Percentiles rank a stretch among this genome's conserved stretches.
These are phyloP conservation scores for Thecophora atra DNA, from an alignment of 2,888 invertebrate genomes.

Conservation along the genomic window DNA sequence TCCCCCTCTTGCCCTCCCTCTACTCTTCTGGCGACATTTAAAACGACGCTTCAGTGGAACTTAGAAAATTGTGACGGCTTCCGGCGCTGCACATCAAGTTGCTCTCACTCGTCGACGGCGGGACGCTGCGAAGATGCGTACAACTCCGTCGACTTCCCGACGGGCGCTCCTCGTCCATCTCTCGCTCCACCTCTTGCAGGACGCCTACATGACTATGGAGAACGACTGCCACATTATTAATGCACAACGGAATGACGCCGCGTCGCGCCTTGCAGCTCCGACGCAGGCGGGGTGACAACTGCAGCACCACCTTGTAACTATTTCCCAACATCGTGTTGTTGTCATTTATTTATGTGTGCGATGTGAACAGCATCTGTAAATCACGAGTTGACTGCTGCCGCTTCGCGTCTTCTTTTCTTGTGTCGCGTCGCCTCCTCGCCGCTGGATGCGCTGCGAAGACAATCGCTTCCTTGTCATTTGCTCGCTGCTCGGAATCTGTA, in stretches of 20 bases:
- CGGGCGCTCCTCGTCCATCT: no score
- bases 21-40: neutral
- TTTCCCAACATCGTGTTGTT: conserved; percentile 25
- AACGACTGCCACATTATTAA: conserved; percentile 43
- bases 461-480: conserved; percentile 30
- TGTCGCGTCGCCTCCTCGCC: neutral
- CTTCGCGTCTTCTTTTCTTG: neutral
- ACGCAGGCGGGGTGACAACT: conserved; percentile 3
- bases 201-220: neutral
- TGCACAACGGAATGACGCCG: conserved; percentile 47
- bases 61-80: conserved; percentile 22
- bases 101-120: conserved; percentile 6
- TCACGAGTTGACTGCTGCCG: conserved; percentile 36
- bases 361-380: conserved; percentile 44
- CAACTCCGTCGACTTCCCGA: no score
- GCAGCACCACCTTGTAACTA: neutral
- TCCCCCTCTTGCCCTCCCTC: neutral
- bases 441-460: conserved; percentile 25
- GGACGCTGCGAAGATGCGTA: neutral
- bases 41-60: conserved; percentile 9
- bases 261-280: conserved; percentile 30
- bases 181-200: neutral
- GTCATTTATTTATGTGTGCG: conserved; percentile 37
- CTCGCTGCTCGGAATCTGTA: conserved; percentile 18
- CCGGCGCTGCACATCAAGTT: conserved; percentile 25